Conservation (phyloP, 2,888 invertebrate genomes). For the Sympetrum striolatum region DNA sequence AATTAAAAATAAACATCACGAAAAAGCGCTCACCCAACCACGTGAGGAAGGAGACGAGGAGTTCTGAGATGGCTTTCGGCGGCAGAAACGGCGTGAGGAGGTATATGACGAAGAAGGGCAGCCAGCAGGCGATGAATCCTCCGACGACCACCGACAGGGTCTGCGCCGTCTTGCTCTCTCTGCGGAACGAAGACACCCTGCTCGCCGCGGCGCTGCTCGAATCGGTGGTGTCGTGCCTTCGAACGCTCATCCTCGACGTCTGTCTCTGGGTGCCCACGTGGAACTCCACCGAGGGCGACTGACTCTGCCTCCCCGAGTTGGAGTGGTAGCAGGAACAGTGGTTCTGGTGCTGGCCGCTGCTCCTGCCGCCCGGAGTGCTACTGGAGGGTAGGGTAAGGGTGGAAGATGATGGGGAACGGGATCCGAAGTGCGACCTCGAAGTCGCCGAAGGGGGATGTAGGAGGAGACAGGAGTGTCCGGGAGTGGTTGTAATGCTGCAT, state of each 20-base stretch:
- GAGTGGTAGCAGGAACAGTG: constrained; percentile 46
- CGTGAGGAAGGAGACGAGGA: constrained; percentile 77
- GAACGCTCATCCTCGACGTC: constrained; percentile 20
- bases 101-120: constrained; percentile 86
- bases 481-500: background rate
- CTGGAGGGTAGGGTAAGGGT: constrained; percentile 23
- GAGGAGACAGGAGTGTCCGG: background rate
- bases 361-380: constrained; percentile 11
- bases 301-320: constrained; percentile 47
- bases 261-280: background rate
- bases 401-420: constrained; percentile 2
- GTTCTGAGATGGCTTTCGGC: constrained; percentile 65
- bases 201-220: constrained; percentile 42
- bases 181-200: constrained; percentile 61
- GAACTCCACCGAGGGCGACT: constrained; percentile 45
- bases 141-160: constrained; percentile 87
- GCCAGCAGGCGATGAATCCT: constrained; percentile 87
- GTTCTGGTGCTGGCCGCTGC: constrained; percentile 44
- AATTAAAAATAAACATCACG: background rate
- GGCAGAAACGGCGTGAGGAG: constrained; percentile 80
- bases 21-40: constrained; percentile 70
- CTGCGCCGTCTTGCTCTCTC: constrained; percentile 88
- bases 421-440: constrained; percentile 45
- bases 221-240: background rate
- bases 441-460: constrained; percentile 33